Evolutionary conservation across 1,140 invertebrate genomes (phyloP).

Genomic region (Acromyrmex echinatior): DNA sequence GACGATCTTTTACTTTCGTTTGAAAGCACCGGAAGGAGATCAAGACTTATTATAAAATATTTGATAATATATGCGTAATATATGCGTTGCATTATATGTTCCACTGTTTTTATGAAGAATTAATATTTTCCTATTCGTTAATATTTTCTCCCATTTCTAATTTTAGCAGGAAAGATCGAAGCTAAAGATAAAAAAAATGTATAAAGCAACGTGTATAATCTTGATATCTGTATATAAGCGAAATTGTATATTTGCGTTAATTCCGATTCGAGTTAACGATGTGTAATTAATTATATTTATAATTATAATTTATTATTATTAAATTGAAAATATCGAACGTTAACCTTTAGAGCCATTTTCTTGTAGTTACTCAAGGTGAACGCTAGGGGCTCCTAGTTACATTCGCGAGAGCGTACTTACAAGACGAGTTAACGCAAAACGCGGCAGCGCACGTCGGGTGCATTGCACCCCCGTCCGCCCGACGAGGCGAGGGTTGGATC

Average conservation of each 20-base stretch:
- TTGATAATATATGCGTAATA: background rate
- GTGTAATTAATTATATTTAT: background rate
- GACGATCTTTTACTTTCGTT: conserved; percentile 9
- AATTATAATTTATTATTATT: background rate
- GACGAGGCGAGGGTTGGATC: conserved; percentile 83
- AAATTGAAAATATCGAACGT: background rate
- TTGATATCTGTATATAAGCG: background rate
- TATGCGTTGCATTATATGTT: background rate
- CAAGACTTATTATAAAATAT: conserved; percentile 14
- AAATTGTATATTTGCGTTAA: background rate
- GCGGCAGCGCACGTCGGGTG: conserved; percentile 67
- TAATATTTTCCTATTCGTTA: background rate
- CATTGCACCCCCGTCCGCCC: conserved; percentile 79
- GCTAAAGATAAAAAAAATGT: background rate
- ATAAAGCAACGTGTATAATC: background rate
- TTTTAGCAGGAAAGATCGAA: conserved; percentile 6
- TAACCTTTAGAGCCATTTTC: background rate
- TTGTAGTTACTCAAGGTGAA: conserved; percentile 6
- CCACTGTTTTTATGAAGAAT: background rate
- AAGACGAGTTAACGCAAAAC: conserved; percentile 46
- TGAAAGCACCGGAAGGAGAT: conserved; percentile 25
- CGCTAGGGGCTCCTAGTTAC: conserved; percentile 34
- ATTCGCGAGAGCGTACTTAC: conserved; percentile 34
- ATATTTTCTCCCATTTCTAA: background rate
- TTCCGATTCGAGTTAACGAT: background rate